Base-by-base conservation (phyloP, 2,797 vertebrate species). In the Eurystomus glaucurus region DNA sequence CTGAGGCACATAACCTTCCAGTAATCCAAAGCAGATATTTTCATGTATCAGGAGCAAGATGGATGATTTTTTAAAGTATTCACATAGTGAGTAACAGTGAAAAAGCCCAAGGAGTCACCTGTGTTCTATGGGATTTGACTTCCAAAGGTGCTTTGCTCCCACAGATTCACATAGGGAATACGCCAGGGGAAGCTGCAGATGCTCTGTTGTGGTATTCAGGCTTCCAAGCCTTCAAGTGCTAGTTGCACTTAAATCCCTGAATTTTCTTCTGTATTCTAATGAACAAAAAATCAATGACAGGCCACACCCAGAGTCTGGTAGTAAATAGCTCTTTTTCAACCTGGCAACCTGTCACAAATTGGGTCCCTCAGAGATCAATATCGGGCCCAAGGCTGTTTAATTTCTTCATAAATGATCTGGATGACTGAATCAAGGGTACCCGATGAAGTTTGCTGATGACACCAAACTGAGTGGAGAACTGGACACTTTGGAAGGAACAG, bases 241-340 rank as follows among this genome's bases (percentile, higher is more conserved):
- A 74, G 55, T 65, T 43, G 14, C 10, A 55, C 37, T 80, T 85
- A 52, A 79, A 88, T 8, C 22, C 9, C 28, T 33, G 26, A 35
- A 57, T 69, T 88, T 85, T 84, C 71, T 84, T 60, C 46, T 70
- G 4, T 71, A 31, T 88, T 96, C 22, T 57, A 89, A 79, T 7
- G 25, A 87, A 33, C 14, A 3, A 10, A 80, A 91, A 88, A 37
- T 39, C 14, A 85, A 17, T 13, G 18, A 62, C 16, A 61, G 58
- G 25, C 35, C 37, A 39, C 11, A 28, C 16, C 15, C 37, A 39
- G 60, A 35, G 25, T 8, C 26, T 20, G 26, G 17, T 41, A 37
- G 58, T 25, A 61, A 37, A 61, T 61, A 26, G 7, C 15, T 39
- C 15, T 28, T 61, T 11, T 39, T 61, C 58, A 39, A 26, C 39